phyloP scores from a whole-genome alignment of 2,797 vertebrate genomes.

The Falco cherrug region DNA sequence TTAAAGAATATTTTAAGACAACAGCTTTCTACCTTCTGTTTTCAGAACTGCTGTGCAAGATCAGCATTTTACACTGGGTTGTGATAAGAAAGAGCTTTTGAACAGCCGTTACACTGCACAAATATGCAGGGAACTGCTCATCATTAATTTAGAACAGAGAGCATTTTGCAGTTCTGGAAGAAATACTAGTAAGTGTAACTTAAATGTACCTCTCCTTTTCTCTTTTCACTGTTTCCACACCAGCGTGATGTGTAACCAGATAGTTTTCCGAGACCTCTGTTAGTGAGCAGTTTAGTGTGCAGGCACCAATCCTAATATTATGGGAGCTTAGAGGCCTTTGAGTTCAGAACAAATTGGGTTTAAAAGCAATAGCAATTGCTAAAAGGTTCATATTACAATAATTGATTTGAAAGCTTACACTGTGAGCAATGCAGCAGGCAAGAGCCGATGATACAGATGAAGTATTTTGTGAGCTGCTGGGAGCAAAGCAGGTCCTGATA shows the following conservation, averaged over 20 bases:
- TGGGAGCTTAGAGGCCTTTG: slow-evolving; percentile 11
- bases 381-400: neutral
- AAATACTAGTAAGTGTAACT: neutral
- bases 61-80: neutral
- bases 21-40: neutral
- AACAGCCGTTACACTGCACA: neutral
- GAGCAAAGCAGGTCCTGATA: neutral
- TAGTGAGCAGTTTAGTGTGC: neutral
- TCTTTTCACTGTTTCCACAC: neutral
- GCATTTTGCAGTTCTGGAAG: neutral
- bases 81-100: neutral
- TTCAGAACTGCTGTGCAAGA: neutral
- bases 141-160: neutral
- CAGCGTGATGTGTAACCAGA: neutral
- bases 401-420: neutral
- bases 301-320: neutral
- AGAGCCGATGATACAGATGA: neutral
- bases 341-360: slow-evolving; percentile 1
- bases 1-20: neutral
- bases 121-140: neutral
- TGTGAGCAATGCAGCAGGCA: neutral
- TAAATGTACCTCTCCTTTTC: neutral
- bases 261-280: neutral
- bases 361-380: slow-evolving; percentile 23
- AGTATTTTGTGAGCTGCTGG: neutral